phyloP scores from a whole-genome alignment of 2,797 vertebrate species.

The Malacoctenus gilli region DNA sequence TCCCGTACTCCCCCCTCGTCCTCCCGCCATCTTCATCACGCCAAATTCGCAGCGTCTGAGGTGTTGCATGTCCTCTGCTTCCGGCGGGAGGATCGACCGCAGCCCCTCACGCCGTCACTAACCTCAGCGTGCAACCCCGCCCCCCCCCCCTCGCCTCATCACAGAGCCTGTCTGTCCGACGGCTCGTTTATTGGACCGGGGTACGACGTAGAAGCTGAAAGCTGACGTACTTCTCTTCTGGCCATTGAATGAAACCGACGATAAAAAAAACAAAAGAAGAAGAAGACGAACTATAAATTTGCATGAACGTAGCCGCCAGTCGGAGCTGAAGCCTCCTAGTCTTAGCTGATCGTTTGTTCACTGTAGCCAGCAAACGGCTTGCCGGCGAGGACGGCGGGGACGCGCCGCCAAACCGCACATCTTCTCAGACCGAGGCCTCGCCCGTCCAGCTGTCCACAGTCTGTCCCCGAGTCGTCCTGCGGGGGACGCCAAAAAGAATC shows the following conservation, averaged over 20 bases:
- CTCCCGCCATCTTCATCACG: constrained; percentile 27
- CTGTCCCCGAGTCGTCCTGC: too few species aligned
- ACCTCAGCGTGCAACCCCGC: neutral
- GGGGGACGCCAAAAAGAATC: too few species aligned
- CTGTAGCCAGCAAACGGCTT: constrained; percentile 42
- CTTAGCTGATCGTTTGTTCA: constrained; percentile 51
- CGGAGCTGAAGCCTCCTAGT: constrained; percentile 47
- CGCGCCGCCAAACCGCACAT: too few species aligned
- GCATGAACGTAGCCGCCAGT: constrained; percentile 72
- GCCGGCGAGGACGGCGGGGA: too few species aligned
- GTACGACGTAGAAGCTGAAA: constrained; percentile 59
- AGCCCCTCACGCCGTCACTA: constrained; percentile 21
- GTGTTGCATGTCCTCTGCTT: constrained; percentile 41
- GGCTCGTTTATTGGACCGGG: constrained; percentile 19
- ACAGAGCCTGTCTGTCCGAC: constrained; percentile 17
- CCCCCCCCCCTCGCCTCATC: neutral
- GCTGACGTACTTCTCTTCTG: constrained; percentile 49
- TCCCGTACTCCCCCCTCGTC: too few species aligned
- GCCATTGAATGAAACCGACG: constrained; percentile 63
- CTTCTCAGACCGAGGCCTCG: too few species aligned
- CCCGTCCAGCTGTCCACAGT: too few species aligned
- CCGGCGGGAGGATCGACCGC: constrained; percentile 43
- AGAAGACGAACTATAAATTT: constrained; percentile 40
- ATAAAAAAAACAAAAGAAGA: constrained; percentile 3
- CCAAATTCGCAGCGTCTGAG: constrained; percentile 56